phyloP scores from a whole-genome alignment of 2,888 invertebrate genomes.

The Dryadula phaetusa region DNA sequence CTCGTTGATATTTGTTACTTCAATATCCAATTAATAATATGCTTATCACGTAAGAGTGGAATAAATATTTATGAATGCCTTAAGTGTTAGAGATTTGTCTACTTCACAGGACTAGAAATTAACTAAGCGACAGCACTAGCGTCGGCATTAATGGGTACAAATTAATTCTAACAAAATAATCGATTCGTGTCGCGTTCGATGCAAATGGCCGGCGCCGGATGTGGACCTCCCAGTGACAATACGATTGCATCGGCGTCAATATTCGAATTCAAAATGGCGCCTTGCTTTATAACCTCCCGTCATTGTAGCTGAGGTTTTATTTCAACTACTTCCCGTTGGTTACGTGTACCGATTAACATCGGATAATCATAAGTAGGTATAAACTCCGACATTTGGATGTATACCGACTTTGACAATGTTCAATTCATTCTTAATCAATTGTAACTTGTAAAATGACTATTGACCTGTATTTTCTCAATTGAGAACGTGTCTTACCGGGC shows the following conservation, averaged over 20 bases:
- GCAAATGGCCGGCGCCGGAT: slow-evolving; percentile 83
- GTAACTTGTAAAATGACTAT: neutral
- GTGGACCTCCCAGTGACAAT: slow-evolving; percentile 78
- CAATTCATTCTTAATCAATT: neutral
- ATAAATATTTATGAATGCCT: slow-evolving; percentile 2
- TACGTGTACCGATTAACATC: slow-evolving; percentile 71
- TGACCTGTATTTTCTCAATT: neutral
- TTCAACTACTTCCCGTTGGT: slow-evolving; percentile 63
- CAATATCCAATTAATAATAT: neutral
- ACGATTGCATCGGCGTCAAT: slow-evolving; percentile 70
- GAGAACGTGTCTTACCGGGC: neutral
- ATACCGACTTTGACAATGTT: neutral
- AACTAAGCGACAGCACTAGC: slow-evolving; percentile 23
- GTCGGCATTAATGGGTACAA: slow-evolving; percentile 51
- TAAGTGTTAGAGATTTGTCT: slow-evolving; percentile 5
- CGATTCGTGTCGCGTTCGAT: slow-evolving; percentile 76
- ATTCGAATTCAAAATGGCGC: slow-evolving; percentile 78
- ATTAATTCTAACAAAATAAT: slow-evolving; percentile 60
- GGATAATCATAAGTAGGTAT: slow-evolving; percentile 45
- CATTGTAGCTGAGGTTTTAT: slow-evolving; percentile 55
- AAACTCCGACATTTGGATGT: slow-evolving; percentile 28
- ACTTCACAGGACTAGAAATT: slow-evolving; percentile 12
- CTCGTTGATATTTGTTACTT: neutral
- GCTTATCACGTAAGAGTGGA: neutral
- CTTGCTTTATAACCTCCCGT: slow-evolving; percentile 62